phyloP scores from a whole-genome alignment of 2,888 invertebrate genomes.

The Ellobium chinense region DNA sequence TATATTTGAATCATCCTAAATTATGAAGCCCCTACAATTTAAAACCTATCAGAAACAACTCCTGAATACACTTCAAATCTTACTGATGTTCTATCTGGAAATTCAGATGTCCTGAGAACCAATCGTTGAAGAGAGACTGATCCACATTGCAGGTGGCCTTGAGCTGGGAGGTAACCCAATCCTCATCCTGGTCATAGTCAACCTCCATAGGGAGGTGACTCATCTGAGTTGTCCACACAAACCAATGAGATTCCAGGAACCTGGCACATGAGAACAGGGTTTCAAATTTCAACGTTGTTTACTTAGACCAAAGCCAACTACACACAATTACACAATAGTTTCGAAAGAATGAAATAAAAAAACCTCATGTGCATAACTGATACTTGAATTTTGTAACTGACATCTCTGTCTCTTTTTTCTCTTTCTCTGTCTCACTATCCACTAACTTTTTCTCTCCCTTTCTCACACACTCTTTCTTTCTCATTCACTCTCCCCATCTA shows the following conservation, averaged over 20 bases:
- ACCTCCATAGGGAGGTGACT: slow-evolving; percentile 74
- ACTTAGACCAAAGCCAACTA: neutral
- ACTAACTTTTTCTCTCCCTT: neutral
- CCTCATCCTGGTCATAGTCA: slow-evolving; percentile 63
- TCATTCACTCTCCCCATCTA: neutral
- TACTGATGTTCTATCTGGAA: slow-evolving; percentile 79
- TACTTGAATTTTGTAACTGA: neutral
- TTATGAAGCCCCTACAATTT: too few relatives aligned
- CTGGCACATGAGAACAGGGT: slow-evolving; percentile 52
- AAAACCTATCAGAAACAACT: too few relatives aligned
- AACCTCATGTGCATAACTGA: neutral
- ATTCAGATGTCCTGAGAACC: slow-evolving; percentile 79
- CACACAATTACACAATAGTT: too few relatives aligned
- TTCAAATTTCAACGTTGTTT: neutral
- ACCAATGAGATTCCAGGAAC: slow-evolving; percentile 74
- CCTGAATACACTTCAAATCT: too few relatives aligned
- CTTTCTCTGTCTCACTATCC: neutral
- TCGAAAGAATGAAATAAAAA: neutral
- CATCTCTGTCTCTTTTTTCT: neutral
- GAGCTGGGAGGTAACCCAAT: slow-evolving; percentile 75
- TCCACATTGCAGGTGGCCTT: slow-evolving; percentile 77
- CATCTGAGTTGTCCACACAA: slow-evolving; percentile 75
- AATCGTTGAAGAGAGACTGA: slow-evolving; percentile 76
- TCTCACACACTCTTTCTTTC: neutral
- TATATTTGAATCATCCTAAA: too few relatives aligned